Conservation (phyloP, 1,140 invertebrate genomes). For the Trachymyrmex septentrionalis region DNA sequence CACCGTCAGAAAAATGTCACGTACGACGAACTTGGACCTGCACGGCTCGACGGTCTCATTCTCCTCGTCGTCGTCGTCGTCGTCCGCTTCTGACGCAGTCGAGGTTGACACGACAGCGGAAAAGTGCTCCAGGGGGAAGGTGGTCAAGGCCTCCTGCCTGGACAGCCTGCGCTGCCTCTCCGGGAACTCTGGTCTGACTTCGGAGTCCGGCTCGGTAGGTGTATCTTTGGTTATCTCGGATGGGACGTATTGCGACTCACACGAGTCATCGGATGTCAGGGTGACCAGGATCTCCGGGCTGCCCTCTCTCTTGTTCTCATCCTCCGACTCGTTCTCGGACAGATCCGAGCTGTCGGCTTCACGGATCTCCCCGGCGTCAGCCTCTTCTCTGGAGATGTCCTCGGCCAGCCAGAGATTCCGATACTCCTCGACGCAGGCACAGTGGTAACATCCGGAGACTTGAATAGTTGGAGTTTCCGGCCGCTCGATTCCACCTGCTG, state of each 20-base stretch:
- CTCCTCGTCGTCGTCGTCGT: conserved; percentile 86
- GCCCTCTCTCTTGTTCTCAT: conserved; percentile 76
- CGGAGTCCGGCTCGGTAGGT: conserved; percentile 51
- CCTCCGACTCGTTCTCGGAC: conserved; percentile 86
- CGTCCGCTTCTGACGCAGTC: conserved; percentile 56
- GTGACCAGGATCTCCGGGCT: conserved; percentile 90
- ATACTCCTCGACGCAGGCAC: conserved; percentile 85
- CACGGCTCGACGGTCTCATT: conserved; percentile 80
- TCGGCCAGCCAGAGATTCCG: conserved; percentile 71
- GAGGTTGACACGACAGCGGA: conserved; percentile 52
- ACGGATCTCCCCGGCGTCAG: conserved; percentile 55
- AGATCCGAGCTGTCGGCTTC: conserved; percentile 82
- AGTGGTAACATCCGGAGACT: conserved; percentile 83
- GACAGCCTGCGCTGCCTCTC: conserved; percentile 86
- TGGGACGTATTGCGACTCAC: not conserved
- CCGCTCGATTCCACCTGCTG: conserved; percentile 52
- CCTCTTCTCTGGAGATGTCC: conserved; percentile 70
- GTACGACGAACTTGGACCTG: conserved; percentile 85
- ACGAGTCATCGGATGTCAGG: conserved; percentile 88
- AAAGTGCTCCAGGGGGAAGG: conserved; percentile 89
- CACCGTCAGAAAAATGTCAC: conserved; percentile 93
- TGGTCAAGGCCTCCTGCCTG: conserved; percentile 90
- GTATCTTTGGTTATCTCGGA: conserved; percentile 27
- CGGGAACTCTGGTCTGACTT: conserved; percentile 74
- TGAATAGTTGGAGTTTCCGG: conserved; percentile 74